Percentiles rank a stretch among this genome's conserved stretches.
Evolutionary conservation across 2,113 vertebrate genomes (phyloP).

Genomic region (Symphodus melops): DNA sequence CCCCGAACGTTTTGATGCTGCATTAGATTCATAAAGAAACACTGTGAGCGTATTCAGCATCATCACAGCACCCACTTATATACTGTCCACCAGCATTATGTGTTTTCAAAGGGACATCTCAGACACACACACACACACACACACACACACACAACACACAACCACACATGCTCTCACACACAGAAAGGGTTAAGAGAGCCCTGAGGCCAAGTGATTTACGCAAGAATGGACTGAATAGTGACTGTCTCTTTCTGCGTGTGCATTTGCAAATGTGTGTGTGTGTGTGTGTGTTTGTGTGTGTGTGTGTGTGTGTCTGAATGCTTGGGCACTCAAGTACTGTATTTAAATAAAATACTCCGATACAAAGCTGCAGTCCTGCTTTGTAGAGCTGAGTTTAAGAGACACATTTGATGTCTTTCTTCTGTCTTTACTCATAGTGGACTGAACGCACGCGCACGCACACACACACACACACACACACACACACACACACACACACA

Average conservation of each 20-base stretch:
- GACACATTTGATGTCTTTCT: slow-evolving; percentile 9
- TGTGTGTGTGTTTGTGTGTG: slow-evolving; percentile 29
- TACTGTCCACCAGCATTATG: slow-evolving; percentile 70
- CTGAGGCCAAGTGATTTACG: slow-evolving; percentile 81
- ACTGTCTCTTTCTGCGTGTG: slow-evolving; percentile 68
- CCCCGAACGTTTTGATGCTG: slow-evolving; percentile 25
- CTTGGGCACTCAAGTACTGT: slow-evolving; percentile 22
- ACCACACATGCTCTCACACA: slow-evolving; percentile 47
- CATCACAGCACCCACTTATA: slow-evolving; percentile 47
- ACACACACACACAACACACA: slow-evolving; percentile 29
- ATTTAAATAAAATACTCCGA: slow-evolving; percentile 30
- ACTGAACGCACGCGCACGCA: neutral
- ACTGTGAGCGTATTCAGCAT: slow-evolving; percentile 32
- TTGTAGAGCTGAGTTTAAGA: neutral
- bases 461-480: neutral
- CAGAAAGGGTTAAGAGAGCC: slow-evolving; percentile 81
- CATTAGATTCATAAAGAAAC: slow-evolving; percentile 37
- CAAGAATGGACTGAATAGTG: slow-evolving; percentile 75
- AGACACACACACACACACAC: slow-evolving; percentile 54
- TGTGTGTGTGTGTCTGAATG: slow-evolving; percentile 19
- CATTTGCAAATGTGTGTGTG: slow-evolving; percentile 27
- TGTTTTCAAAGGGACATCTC: slow-evolving; percentile 71
- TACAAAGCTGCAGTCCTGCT: neutral
- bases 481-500: neutral
- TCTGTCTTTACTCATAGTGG: neutral